phyloP scores from a whole-genome alignment of 2,888 invertebrate genomes.

The Anorthoa munda region DNA sequence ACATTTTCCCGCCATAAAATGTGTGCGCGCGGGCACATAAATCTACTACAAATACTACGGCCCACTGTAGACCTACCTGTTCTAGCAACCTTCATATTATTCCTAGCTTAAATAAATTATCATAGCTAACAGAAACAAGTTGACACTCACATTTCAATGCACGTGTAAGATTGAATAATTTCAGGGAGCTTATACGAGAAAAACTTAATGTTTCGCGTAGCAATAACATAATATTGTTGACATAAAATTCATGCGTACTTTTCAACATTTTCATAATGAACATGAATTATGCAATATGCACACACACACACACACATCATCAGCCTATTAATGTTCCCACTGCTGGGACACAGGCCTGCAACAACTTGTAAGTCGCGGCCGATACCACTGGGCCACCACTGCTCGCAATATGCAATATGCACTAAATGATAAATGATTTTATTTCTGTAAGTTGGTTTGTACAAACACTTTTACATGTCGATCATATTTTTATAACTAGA shows the following conservation, averaged over 20 bases:
- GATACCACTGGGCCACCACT: no score
- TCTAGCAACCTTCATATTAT: slow-evolving; percentile 39
- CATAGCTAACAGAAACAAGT: slow-evolving; percentile 24
- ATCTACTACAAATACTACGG: slow-evolving; percentile 7
- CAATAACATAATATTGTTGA: not conserved
- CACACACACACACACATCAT: no score
- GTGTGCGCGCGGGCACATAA: slow-evolving; percentile 17
- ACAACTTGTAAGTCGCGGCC: no score
- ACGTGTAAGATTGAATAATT: slow-evolving; percentile 24
- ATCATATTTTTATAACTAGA: no score
- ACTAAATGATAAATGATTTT: no score
- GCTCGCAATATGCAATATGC: no score
- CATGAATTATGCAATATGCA: slow-evolving; percentile 8
- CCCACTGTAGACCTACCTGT: slow-evolving; percentile 11
- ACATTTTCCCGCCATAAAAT: slow-evolving; percentile 43
- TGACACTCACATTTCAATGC: slow-evolving; percentile 15
- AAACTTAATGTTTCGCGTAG: not conserved
- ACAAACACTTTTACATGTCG: no score
- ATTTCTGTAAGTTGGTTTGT: no score
- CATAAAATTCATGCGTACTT: not conserved
- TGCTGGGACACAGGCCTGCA: no score
- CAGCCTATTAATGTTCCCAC: no score
- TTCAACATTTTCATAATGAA: not conserved
- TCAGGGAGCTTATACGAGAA: not conserved
- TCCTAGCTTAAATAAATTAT: slow-evolving; percentile 27